Evolutionary conservation across 2,797 vertebrate species (phyloP).

Genomic region (Sardinella longiceps): DNA sequence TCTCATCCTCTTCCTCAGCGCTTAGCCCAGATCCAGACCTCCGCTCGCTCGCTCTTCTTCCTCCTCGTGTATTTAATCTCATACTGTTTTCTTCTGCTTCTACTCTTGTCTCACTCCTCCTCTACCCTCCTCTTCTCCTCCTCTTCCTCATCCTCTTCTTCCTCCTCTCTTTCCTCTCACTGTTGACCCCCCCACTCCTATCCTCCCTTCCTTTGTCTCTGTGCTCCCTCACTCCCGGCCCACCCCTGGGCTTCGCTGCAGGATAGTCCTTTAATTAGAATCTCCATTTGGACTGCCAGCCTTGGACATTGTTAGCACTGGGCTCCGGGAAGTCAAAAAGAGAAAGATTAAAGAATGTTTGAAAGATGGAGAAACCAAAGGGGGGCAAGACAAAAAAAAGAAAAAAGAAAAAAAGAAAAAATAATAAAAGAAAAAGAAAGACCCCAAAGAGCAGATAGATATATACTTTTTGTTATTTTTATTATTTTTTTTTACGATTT

Average conservation of each 20-base stretch:
- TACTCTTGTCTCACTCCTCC: not conserved
- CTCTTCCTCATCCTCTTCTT: not conserved
- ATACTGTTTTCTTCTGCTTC: not conserved
- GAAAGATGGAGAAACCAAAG: not conserved
- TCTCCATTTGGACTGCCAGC: conserved; percentile 30
- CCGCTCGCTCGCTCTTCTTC: not conserved
- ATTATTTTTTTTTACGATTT: not conserved
- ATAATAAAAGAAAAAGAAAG: not conserved
- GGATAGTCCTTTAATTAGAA: conserved; percentile 43
- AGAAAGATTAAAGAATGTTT: conserved; percentile 39
- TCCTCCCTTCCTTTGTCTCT: not conserved
- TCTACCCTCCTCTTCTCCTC: not conserved
- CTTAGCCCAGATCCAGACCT: not conserved
- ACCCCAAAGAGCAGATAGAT: not conserved
- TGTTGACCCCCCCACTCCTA: not conserved
- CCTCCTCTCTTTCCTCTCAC: not conserved
- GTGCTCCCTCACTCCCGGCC: conserved; percentile 7
- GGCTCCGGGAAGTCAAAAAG: conserved; percentile 31
- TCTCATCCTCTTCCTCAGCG: not conserved
- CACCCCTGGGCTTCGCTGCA: conserved; percentile 31
- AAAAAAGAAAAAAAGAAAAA: not conserved
- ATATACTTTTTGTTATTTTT: not conserved
- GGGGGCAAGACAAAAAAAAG: not conserved
- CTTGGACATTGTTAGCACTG: conserved; percentile 43
- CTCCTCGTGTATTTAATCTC: not conserved